Evolutionary conservation across 2,113 vertebrate species (phyloP).

Genomic region (Manacus vitellinus): DNA sequence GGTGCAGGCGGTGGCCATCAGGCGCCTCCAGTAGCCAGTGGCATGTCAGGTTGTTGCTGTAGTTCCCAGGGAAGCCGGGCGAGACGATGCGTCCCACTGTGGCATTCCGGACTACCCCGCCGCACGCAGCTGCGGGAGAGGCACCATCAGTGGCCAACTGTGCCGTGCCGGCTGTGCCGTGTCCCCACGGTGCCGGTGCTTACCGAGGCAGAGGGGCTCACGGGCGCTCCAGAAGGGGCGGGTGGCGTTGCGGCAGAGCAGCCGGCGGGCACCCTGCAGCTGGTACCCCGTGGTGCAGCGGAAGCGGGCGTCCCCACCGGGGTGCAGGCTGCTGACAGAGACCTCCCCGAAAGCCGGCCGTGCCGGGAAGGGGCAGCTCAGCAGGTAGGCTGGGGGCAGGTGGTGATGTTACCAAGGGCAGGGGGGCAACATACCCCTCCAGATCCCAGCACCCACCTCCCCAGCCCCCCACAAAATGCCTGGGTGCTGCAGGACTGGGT

Average conservation of each 20-base stretch:
- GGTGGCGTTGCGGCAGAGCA: slow-evolving; percentile 89
- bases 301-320: slow-evolving; percentile 87
- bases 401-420: rapidly evolving
- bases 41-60: slow-evolving; percentile 98
- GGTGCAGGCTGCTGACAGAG: slow-evolving; percentile 89
- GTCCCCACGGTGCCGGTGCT: not conserved
- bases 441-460: not conserved
- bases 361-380: slow-evolving; percentile 88
- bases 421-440: no score
- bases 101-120: slow-evolving; percentile 89
- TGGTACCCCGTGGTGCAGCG: slow-evolving; percentile 87
- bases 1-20: slow-evolving; percentile 83
- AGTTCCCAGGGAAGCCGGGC: slow-evolving; percentile 94
- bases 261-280: slow-evolving; percentile 79
- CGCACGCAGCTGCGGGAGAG: slow-evolving; percentile 83
- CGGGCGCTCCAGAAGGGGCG: slow-evolving; percentile 88
- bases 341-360: slow-evolving; percentile 86
- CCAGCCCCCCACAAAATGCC: not conserved
- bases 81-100: slow-evolving; percentile 90
- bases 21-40: slow-evolving; percentile 95
- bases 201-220: slow-evolving; percentile 86
- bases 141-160: rapidly evolving
- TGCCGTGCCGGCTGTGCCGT: rapidly evolving
- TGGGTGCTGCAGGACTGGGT: not conserved
- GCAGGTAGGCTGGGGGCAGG: slow-evolving; percentile 79